Conservation (phyloP, 2,888 invertebrate species). For the Ormia ochracea region DNA sequence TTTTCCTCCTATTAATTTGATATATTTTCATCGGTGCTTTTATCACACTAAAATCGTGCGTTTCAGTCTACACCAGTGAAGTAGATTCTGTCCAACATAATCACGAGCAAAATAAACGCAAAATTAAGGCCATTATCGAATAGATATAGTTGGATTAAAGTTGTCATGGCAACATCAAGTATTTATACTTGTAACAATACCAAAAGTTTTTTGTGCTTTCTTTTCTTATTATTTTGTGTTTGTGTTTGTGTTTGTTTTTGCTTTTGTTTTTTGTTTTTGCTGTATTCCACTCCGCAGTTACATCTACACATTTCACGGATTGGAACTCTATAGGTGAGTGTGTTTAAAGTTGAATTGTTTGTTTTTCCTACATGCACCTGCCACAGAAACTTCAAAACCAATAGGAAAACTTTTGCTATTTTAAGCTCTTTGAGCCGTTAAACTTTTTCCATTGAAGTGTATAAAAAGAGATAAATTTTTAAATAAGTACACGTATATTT, state of each 20-base stretch:
- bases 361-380: too few species aligned
- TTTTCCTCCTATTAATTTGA: too few species aligned
- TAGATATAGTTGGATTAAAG: constrained; percentile 20
- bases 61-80: background rate
- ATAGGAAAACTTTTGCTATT: constrained; percentile 40
- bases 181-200: constrained; percentile 30
- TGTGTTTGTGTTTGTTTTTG: background rate
- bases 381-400: constrained; percentile 44
- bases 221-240: background rate
- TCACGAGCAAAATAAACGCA: constrained; percentile 42
- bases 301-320: too few species aligned
- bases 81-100: constrained; percentile 27
- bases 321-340: too few species aligned
- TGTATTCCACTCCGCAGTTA: too few species aligned
- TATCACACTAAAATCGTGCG: background rate
- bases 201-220: background rate
- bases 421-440: constrained; percentile 34
- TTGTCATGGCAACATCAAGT: constrained; percentile 50
- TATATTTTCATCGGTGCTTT: background rate
- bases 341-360: too few species aligned
- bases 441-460: constrained; percentile 47
- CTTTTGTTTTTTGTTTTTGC: constrained; percentile 17
- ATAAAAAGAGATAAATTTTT: constrained; percentile 30
- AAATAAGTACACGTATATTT: background rate
- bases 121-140: constrained; percentile 32